These are phyloP conservation scores for Erpobdella octoculata DNA, from an alignment of 2,888 invertebrate species.

Conservation along the genomic window DNA sequence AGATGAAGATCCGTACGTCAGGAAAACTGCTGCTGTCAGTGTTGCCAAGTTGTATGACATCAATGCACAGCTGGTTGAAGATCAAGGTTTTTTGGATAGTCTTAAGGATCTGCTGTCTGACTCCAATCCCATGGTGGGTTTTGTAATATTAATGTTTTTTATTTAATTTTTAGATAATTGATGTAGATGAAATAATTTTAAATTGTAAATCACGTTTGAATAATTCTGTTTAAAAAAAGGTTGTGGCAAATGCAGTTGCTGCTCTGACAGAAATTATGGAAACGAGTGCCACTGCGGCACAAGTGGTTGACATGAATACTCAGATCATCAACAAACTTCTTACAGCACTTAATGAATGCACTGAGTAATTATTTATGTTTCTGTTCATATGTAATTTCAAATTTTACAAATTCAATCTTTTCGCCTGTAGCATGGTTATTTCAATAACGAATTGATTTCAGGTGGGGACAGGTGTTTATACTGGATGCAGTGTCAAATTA, in stretches of 20 bases:
- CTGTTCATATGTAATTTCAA: neutral
- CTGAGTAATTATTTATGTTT: slow-evolving; percentile 59
- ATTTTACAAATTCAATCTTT: neutral
- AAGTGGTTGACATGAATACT: slow-evolving; percentile 90
- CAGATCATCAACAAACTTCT: slow-evolving; percentile 94
- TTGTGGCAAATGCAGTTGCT: slow-evolving; percentile 94
- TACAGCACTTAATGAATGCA: slow-evolving; percentile 96
- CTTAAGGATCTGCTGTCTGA: slow-evolving; percentile 91
- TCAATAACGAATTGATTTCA: slow-evolving; percentile 5
- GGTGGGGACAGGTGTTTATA: slow-evolving; percentile 77
- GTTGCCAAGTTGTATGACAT: slow-evolving; percentile 98
- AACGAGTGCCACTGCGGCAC: slow-evolving; percentile 85
- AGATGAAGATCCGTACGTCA: slow-evolving; percentile 54
- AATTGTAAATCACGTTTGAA: neutral
- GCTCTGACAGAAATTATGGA: slow-evolving; percentile 97
- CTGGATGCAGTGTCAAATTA: slow-evolving; percentile 94
- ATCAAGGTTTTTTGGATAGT: slow-evolving; percentile 92
- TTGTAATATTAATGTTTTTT: neutral
- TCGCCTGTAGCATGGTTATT: neutral
- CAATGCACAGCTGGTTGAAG: slow-evolving; percentile 65
- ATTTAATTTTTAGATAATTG: neutral
- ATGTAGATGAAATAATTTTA: neutral
- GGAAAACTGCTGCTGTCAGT: slow-evolving; percentile 98
- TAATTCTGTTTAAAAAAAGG: no score
- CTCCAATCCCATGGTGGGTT: slow-evolving; percentile 88